Percentiles rank a stretch among this genome's conserved stretches.
Evolutionary conservation across 2,113 vertebrate species (phyloP).

Genomic region (Galemys pyrenaicus): DNA sequence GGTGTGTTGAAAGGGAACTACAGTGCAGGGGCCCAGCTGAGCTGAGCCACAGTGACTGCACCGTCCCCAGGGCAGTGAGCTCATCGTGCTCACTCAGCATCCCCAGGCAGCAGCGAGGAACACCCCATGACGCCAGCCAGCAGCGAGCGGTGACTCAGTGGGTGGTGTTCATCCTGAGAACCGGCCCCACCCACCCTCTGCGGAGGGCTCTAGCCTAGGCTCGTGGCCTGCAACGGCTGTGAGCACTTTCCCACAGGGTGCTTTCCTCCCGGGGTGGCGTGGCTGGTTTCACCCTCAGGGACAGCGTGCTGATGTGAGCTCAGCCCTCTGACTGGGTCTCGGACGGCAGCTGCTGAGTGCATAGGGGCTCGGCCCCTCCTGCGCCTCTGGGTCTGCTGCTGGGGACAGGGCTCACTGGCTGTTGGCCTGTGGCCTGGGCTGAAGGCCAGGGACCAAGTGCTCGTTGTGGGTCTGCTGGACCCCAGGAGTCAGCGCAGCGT

Average conservation of each 20-base stretch:
- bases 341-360: background rate
- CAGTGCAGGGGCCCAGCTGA: background rate
- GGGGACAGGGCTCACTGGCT: background rate
- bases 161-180: constrained; percentile 13
- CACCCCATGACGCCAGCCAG: constrained; percentile 42
- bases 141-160: constrained; percentile 57
- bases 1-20: background rate
- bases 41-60: constrained; percentile 63
- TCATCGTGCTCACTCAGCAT: constrained; percentile 65
- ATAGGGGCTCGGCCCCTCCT: background rate
- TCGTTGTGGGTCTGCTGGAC: background rate
- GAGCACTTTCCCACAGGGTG: constrained; percentile 58
- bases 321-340: constrained; percentile 21
- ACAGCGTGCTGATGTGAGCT: constrained; percentile 25
- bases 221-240: background rate
- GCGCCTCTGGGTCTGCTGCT: background rate
- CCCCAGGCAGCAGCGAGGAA: background rate
- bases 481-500: background rate
- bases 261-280: constrained; percentile 49
- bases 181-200: background rate
- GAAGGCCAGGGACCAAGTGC: background rate
- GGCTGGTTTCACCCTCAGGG: background rate
- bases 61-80: constrained; percentile 51
- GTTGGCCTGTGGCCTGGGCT: background rate
- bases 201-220: background rate